Evolutionary conservation across 1,140 invertebrate genomes (phyloP), one percentile per base, ranked within the genome.

Genomic region (Oncopeltus fasciatus): DNA sequence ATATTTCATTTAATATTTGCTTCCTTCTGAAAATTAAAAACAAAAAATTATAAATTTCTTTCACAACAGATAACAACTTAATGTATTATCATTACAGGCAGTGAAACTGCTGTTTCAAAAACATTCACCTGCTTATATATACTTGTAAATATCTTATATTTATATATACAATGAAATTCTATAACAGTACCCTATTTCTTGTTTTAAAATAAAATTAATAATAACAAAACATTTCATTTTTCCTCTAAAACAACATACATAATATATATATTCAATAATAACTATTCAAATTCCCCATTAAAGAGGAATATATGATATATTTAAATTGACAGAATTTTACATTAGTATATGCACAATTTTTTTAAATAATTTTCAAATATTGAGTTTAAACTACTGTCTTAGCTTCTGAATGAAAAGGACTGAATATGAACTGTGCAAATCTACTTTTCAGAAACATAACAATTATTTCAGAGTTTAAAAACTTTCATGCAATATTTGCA

Each of bases 241-340:
- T 21, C 26, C 16, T 57, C 56, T 38, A 57, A 57, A 57, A 57
- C 56, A 57, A 57, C 56, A 57, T 31, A 28, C 18, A 57, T 56
- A 56, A 56, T 56, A 27, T 26, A 56, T 47, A 47, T 49, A 49
- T 49, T 20, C 24, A 49, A 28, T n/a, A 9, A 57, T 57, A 16
- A 11, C 26, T 26, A 57, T 11, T 27, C 33, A 29, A 57, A 57
- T 33, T 29, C 56, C 56, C 26, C 16, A 28, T 29, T 21, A 16
- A 31, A 33, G 16, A 38, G 56, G 33, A 57, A 57, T 57, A 49
- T 24, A 57, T 57, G 56, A 57, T 57, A 57, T 57, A 57, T 57
- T 33, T 57, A 57, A 57, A 57, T 57, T 57, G 56, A 57, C 56
- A 33, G 56, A 57, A 57, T 57, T 57, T 57, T 31, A 29, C 33